Evolutionary conservation across 2,797 vertebrate genomes (phyloP).

Genomic region (Podargus strigoides): DNA sequence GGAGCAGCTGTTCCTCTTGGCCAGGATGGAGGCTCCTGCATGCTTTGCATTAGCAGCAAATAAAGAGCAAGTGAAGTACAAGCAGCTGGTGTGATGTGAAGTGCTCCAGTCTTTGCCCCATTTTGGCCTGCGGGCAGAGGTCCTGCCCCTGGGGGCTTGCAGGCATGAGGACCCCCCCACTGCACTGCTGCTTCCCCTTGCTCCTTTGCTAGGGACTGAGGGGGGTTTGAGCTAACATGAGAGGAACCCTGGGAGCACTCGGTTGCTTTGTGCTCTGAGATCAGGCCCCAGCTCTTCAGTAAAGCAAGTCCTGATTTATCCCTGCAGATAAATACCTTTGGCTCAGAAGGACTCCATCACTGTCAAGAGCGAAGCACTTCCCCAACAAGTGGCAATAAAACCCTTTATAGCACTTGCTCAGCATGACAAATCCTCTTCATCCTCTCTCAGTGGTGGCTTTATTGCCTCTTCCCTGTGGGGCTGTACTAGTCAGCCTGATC

Average conservation of each 20-base stretch:
- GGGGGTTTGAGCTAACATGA: neutral
- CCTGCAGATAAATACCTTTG: neutral
- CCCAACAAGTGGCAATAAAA: conserved; percentile 36
- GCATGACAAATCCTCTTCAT: neutral
- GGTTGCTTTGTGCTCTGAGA: neutral
- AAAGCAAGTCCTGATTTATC: conserved; percentile 8
- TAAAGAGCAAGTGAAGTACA: neutral
- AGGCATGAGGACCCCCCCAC: accelerated
- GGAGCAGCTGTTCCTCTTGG: neutral
- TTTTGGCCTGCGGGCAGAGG: neutral
- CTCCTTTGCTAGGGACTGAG: neutral
- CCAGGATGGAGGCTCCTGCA: neutral
- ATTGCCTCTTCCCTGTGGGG: neutral
- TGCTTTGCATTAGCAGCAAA: neutral
- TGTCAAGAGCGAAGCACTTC: neutral
- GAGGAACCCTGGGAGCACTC: neutral
- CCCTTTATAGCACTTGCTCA: neutral
- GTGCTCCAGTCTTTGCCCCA: neutral
- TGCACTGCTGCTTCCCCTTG: neutral
- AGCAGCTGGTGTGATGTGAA: neutral
- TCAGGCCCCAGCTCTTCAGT: neutral
- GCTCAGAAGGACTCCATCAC: neutral
- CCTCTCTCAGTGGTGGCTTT: neutral
- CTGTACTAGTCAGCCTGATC: neutral
- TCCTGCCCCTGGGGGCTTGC: neutral